Base-by-base conservation (phyloP, 1,140 invertebrate species). In the Nasonia longicornis region DNA sequence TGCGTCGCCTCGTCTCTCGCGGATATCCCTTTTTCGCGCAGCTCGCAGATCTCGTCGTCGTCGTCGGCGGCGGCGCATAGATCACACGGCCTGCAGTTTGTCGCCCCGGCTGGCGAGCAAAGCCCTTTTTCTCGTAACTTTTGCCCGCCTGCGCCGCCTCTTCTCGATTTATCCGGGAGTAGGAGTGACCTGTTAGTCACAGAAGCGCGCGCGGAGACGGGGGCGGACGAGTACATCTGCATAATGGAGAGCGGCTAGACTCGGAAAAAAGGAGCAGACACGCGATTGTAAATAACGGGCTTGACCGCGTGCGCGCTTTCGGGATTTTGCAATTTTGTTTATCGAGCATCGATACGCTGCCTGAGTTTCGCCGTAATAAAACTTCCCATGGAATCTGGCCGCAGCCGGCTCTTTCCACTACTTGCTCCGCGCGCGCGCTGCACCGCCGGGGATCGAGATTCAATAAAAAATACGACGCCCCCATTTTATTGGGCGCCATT, bases 241-340 rank as follows among this genome's bases (percentile, higher is more conserved):
- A 82, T 82, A 82, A 82, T 78, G 81, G 71, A 82, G 75, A 72
- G 35, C 52, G 35, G 52, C 73, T 76, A 81, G 66, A 74, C 14
- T 31, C 12, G 8, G 71, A n/a, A 72, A 72, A 42, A 72, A 72
- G 20, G 16, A 45, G 7, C 70, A 4, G 14, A 26, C 8, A 42
- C 48, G 48, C 16, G 52, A 20, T 20, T 58, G 16, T n/a, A 58
- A 7, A n/a, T 58, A 20, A 42, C 20, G 6, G 52, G 20, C 20
- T n/a, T 20, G 14, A 20, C 6, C 16, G 6, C 16, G 14, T 2
- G 52, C 3, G 52, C 52, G 45, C 1, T 58, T 20, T 7, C 3
- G 2, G 52, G 52, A 58, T 58, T n/a, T 58, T n/a, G 52, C 20
- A 6, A 58, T 58, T 20, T 58, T 58, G 52, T 58, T 58, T 58